phyloP scores from a whole-genome alignment of 2,113 vertebrate genomes.

The Sarotherodon lohbergeri region DNA sequence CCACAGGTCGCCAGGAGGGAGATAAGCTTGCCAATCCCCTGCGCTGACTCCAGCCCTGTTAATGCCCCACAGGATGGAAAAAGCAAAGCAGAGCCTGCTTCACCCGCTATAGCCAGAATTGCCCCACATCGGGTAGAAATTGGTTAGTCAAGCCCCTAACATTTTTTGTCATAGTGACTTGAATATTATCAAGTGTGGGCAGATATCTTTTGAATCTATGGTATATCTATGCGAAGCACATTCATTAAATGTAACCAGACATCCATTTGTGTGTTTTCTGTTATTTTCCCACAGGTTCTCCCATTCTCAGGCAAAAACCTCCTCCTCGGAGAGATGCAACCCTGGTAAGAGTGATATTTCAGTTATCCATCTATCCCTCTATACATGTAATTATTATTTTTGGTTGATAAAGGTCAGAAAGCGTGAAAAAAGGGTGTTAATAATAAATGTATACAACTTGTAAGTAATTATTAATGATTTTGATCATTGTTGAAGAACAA shows the following conservation, averaged over 20 bases:
- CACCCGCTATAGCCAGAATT: slow-evolving; percentile 90
- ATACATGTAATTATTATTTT: not conserved
- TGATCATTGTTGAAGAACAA: not conserved
- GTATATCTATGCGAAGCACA: not conserved
- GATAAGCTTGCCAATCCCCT: slow-evolving; percentile 94
- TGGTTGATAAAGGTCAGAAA: not conserved
- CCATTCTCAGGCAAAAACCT: slow-evolving; percentile 92
- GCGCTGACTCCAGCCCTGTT: slow-evolving; percentile 60
- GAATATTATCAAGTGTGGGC: not conserved
- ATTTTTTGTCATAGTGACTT: not conserved
- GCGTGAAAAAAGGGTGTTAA: not conserved
- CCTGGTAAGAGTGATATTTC: slow-evolving; percentile 74
- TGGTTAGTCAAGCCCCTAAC: slow-evolving; percentile 69
- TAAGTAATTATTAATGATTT: not conserved
- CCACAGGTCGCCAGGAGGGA: slow-evolving; percentile 86
- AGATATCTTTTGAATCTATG: not conserved
- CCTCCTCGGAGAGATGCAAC: slow-evolving; percentile 95
- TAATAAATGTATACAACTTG: not conserved
- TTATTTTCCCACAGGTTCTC: slow-evolving; percentile 79
- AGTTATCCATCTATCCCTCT: not conserved
- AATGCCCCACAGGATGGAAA: slow-evolving; percentile 78
- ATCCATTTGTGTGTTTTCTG: not conserved
- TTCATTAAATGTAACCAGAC: not conserved
- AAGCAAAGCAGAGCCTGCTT: slow-evolving; percentile 78
- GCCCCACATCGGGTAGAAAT: slow-evolving; percentile 95